These are phyloP conservation scores for Holothuria leucospilota DNA, from an alignment of 53 echinoderm and acorn worm genomes.

Conservation along the genomic window DNA sequence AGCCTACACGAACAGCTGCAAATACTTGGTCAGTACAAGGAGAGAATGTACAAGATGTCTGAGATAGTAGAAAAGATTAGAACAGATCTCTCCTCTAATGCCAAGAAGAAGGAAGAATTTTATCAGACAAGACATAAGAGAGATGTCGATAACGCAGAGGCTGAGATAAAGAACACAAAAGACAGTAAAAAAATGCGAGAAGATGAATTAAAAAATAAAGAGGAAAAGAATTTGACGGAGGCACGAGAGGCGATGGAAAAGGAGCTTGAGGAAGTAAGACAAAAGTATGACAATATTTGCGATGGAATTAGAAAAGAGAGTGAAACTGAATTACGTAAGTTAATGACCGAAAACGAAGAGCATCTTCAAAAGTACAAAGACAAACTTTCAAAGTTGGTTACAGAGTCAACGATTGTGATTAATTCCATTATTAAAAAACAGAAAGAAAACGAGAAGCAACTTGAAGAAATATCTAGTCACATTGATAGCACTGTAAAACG, in stretches of 20 bases:
- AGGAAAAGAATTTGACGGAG: background rate
- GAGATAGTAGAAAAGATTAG: background rate
- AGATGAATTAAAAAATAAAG: background rate
- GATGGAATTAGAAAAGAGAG: too few species aligned
- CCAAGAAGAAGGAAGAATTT: background rate
- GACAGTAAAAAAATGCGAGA: background rate
- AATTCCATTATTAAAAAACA: too few species aligned
- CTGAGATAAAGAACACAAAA: background rate
- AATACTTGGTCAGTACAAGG: background rate
- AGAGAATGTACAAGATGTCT: background rate
- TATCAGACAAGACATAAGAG: background rate
- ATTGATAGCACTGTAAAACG: background rate
- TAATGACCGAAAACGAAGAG: too few species aligned
- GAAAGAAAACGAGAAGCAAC: background rate
- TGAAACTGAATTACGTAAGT: too few species aligned
- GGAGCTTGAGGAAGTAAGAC: too few species aligned
- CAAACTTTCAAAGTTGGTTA: too few species aligned
- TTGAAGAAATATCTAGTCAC: background rate
- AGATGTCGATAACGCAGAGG: background rate
- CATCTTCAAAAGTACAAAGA: too few species aligned
- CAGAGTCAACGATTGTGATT: too few species aligned
- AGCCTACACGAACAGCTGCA: background rate
- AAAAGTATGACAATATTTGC: background rate
- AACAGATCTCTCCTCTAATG: background rate
- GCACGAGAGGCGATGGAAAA: background rate